Evolutionary conservation across 2,113 vertebrate species (phyloP), one percentile per base, ranked within the genome.

Genomic region (Centropus bengalensis): DNA sequence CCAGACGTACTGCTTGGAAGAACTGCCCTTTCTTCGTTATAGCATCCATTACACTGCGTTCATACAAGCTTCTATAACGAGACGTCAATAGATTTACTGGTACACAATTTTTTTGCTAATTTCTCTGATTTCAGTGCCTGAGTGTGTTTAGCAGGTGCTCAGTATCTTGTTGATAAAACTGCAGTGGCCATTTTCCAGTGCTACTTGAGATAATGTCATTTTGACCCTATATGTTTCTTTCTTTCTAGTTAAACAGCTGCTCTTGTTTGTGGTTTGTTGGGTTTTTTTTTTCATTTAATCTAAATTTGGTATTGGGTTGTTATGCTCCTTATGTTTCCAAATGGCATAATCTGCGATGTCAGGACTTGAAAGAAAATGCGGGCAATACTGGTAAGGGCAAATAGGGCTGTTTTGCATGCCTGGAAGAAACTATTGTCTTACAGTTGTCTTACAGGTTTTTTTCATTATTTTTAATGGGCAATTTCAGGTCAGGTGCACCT

Each of bases 401-500:
- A 60, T 19, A 3, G 0, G 5, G 66, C 81, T 92, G 59, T 6
- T 92, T 59, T 77, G 74, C 59, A n/a, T 73, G 40, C 74, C 86
- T 91, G 82, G 82, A 76, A 92, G 77, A 93, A 92, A 75, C 26
- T 26, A 33, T 11, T 95, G 59, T 12, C 42, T 92, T 54, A 44
- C 27, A 81, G 73, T 73, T 73, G 59, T 54, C 80, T 62, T 88
- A 66, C 40, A 82, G 51, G 56, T 13, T 81, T 92, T 77, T 87
- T 66, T 69, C 49, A 33, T 86, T 62, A 47, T 77, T 91, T 76
- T 87, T 80, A 66, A 68, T 44, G 63, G 63, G 54, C 80, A 74
- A 89, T 85, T 77, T 69, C 74, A 86, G 77, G 54, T 71, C 36
- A 87, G 71, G 24, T 76, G 68, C 77, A 58, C 40, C 91, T 69